Conservation (phyloP, 2,888 invertebrate genomes). For the Cephonodes hylas region DNA sequence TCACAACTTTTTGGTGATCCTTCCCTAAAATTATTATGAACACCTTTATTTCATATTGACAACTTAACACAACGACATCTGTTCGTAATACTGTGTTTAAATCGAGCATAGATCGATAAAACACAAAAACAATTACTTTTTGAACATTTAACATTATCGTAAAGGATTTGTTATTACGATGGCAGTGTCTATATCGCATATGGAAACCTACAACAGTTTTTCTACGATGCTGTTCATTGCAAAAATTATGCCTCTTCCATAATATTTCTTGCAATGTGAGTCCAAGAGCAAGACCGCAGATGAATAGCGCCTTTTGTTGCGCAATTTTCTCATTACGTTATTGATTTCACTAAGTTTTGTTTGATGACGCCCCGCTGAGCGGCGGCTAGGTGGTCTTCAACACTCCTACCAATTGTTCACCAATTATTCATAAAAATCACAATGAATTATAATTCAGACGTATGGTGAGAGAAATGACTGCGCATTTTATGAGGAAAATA, state of each 20-base stretch:
- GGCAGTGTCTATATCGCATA: too few relatives aligned
- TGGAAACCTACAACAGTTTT: too few relatives aligned
- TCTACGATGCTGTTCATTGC: too few relatives aligned
- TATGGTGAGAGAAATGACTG: neutral
- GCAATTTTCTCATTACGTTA: slow-evolving; percentile 76
- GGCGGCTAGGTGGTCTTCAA: slow-evolving; percentile 29
- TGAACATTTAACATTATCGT: too few relatives aligned
- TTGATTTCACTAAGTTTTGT: slow-evolving; percentile 73
- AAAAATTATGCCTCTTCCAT: neutral
- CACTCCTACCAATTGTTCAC: slow-evolving; percentile 28
- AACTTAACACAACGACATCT: too few relatives aligned
- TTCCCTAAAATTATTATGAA: too few relatives aligned
- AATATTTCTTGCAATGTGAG: neutral
- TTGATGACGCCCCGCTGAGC: slow-evolving; percentile 61
- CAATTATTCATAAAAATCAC: slow-evolving; percentile 21
- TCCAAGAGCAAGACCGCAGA: slow-evolving; percentile 19
- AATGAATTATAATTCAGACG: neutral
- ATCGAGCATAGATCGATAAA: too few relatives aligned
- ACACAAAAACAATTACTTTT: neutral
- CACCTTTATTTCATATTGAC: too few relatives aligned
- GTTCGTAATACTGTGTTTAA: too few relatives aligned
- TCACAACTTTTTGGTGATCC: too few relatives aligned
- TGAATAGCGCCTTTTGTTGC: slow-evolving; percentile 57
- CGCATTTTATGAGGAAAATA: neutral
- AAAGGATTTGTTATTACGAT: too few relatives aligned